Base-by-base conservation (phyloP, 2,888 invertebrate species). In the Luperina testacea region DNA sequence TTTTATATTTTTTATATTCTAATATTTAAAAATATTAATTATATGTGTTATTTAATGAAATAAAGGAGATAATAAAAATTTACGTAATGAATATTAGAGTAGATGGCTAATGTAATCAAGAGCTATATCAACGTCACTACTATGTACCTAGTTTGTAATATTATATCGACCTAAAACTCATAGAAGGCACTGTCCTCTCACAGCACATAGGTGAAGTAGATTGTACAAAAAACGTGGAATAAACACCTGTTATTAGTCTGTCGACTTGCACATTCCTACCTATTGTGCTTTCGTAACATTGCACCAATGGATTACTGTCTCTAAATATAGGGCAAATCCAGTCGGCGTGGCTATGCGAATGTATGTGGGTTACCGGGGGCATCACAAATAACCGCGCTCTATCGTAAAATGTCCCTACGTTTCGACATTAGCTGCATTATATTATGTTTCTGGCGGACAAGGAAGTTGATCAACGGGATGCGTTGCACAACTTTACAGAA, bases 291-390 rank as follows among this genome's bases (percentile, higher is more conserved):
- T 94, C 94, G 94, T 92, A 95, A 94, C 90, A 90, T 89, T 90
- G 91, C 92, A 92, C 90, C 91, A 90, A 88, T 90, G 89, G 91
- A 90, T 92, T 92, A 89, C 91, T 87, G 87, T 87, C 90, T 91
- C 94, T 95, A 96, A 94, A 96, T 95, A 94, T 96, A 96, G 95
- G 94, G 90, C 95, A 94, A 93, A 93, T 92, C 90, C 91, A 92
- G 92, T 84, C 89, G 87, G 76, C 86, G 85, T 87, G 91, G 92
- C 92, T 92, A 93, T 94, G 95, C 94, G 92, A 95, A 95, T 94
- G 94, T 94, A 94, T 94, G 86, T 95, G 87, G 96, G 96, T 93
- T 94, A 95, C 86, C 89, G 88, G 91, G 90, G 91, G 90, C 90
- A 93, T 92, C 94, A 92, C 92, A 92, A 93, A 95, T 94, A 93